Evolutionary conservation across 2,797 vertebrate genomes (phyloP), one percentile per base, ranked within the genome.

Genomic region (Coregonus ussuriensis): DNA sequence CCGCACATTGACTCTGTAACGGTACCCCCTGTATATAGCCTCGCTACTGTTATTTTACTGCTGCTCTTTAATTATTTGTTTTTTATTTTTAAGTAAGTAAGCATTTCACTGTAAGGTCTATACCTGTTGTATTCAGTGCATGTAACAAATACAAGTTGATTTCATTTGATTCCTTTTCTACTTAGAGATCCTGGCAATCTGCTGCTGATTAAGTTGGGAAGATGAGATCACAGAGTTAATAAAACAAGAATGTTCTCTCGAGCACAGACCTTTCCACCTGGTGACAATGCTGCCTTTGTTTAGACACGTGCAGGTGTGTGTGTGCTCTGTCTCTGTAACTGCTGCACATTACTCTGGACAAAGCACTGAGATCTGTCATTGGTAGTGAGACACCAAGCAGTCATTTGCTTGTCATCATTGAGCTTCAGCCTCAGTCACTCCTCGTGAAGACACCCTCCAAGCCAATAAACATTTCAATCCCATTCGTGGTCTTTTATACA

Each of bases 211-310:
- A 65, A 29, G 63, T 65, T 65, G 29, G 16, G 21, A 65, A 65
- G 21, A 65, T 9, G 63, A 65, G 63, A 65, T 65, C 63, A 65
- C 63, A 65, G 63, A 65, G 63, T 13, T 25, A 31, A 31, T 65
- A 33, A 25, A 65, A 65, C 63, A 31, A 65, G 56, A 71, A 37
- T 6, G 53, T 75, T 74, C 70, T 66, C 33, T 62, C 62, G 62
- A 31, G 14, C 56, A 47, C 6, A 18, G 54, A n/a, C 11, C 4
- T 18, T 35, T 35, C 31, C 14, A 14, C 71, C 5, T 29, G 62
- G 63, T 15, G n/a, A 47, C 51, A 25, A 14, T 21, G 37, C n/a
- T 51, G 16, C 47, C 31, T 25, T 1, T 71, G 47, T 47, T 21
- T 9, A 11, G 18, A n/a, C 21, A 29, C 51, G 41, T 53, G 70